A percentile compares a stretch with the other conserved stretches of the same genome.
phyloP scores from a whole-genome alignment of 2,113 vertebrate species.

The Cromileptes altivelis region DNA sequence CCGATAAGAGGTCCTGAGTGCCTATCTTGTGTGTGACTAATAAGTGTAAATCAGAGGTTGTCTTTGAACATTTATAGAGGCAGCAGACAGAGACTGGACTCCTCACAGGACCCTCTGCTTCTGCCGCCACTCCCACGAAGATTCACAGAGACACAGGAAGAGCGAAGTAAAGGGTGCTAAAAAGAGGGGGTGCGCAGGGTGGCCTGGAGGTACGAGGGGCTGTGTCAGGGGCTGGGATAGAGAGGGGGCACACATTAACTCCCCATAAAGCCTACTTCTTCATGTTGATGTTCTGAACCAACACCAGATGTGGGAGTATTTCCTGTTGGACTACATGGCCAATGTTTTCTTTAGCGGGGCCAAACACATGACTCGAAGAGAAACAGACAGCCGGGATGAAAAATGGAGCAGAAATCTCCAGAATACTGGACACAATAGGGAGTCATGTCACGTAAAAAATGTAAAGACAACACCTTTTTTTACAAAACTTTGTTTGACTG shows the following conservation, averaged over 20 bases:
- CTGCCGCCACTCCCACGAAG: constrained; percentile 6
- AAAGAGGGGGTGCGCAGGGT: constrained; percentile 27
- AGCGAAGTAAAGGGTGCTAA: constrained; percentile 32
- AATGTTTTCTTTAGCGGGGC: constrained; percentile 81
- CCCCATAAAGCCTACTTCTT: constrained; percentile 79
- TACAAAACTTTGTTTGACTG: background rate
- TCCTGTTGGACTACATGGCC: constrained; percentile 79
- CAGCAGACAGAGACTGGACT: constrained; percentile 19
- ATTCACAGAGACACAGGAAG: constrained; percentile 61
- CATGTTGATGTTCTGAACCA: constrained; percentile 84
- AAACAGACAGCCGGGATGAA: constrained; percentile 53
- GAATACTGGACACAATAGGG: constrained; percentile 25
- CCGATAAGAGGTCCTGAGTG: constrained; percentile 43
- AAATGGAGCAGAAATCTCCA: constrained; percentile 31
- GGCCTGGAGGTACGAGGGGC: constrained; percentile 58
- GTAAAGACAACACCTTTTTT: background rate
- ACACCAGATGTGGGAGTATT: constrained; percentile 87
- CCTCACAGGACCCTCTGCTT: constrained; percentile 7
- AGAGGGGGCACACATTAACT: constrained; percentile 75
- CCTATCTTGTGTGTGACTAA: constrained; percentile 51
- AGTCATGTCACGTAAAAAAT: background rate
- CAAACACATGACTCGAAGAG: constrained; percentile 74
- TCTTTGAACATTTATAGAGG: constrained; percentile 70
- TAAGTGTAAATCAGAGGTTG: constrained; percentile 50
- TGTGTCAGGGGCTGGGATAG: constrained; percentile 47